phyloP scores from a whole-genome alignment of 2,888 invertebrate genomes.

The Platypus cylindrus region DNA sequence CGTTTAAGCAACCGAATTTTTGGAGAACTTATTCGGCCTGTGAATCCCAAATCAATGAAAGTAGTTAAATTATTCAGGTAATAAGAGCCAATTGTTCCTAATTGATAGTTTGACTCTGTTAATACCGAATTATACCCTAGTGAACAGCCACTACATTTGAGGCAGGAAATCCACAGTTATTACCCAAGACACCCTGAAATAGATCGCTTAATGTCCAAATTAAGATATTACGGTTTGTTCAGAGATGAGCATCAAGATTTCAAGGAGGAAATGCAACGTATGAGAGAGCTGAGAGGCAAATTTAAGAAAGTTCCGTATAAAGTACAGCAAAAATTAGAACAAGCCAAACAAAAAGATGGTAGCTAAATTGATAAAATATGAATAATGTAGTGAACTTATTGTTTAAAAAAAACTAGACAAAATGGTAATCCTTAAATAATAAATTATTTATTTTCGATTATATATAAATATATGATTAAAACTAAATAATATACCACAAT shows the following conservation, averaged over 20 bases:
- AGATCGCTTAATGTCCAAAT: slow-evolving; percentile 53
- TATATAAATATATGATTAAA: not conserved
- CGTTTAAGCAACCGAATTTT: slow-evolving; percentile 78
- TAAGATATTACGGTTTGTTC: slow-evolving; percentile 67
- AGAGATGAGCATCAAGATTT: slow-evolving; percentile 85
- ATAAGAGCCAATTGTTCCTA: too few species aligned
- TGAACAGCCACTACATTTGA: slow-evolving; percentile 59
- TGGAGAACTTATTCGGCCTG: slow-evolving; percentile 70
- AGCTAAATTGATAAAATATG: not conserved
- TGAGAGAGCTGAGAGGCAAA: slow-evolving; percentile 67
- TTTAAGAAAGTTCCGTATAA: too few species aligned
- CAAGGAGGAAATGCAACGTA: slow-evolving; percentile 70
- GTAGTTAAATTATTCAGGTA: slow-evolving; percentile 52
- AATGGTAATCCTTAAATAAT: not conserved
- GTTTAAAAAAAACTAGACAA: not conserved
- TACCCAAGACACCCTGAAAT: slow-evolving; percentile 79
- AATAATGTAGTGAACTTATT: not conserved
- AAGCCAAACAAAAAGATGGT: slow-evolving; percentile 12
- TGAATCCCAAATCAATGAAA: slow-evolving; percentile 64
- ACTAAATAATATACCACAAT: not conserved
- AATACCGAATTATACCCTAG: slow-evolving; percentile 34
- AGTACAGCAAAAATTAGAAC: too few species aligned
- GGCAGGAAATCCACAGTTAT: slow-evolving; percentile 62
- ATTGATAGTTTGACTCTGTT: not conserved
- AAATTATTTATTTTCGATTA: not conserved